Percentiles rank a stretch among this genome's conserved stretches.
These are phyloP conservation scores for Agriopis aurantiaria DNA, from an alignment of 2,888 invertebrate species.

Conservation along the genomic window DNA sequence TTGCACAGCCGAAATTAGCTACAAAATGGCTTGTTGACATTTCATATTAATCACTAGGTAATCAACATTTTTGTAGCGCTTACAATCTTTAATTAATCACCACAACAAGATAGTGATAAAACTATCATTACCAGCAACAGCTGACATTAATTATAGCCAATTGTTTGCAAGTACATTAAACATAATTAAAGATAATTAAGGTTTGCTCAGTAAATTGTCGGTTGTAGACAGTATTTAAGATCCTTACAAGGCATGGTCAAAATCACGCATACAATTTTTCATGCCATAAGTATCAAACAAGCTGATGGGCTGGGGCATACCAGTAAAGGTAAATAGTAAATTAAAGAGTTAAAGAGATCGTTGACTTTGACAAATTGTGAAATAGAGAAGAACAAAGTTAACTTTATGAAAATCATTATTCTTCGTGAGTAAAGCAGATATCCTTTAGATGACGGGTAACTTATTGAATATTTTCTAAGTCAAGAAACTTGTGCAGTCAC, in stretches of 20 bases:
- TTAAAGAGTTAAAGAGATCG: not conserved
- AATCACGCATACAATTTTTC: not conserved
- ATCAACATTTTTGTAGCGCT: constrained; percentile 18
- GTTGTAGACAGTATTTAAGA: constrained; percentile 7
- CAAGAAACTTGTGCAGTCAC: no score
- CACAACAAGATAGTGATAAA: constrained; percentile 32
- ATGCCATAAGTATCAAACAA: no score
- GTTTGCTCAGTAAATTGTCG: constrained; percentile 35
- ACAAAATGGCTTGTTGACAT: constrained; percentile 18
- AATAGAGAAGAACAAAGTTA: no score
- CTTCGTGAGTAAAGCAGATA: no score
- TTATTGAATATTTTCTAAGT: no score
- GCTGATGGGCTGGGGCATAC: no score
- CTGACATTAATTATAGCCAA: constrained; percentile 43
- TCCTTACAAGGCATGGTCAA: not conserved
- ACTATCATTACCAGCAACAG: constrained; percentile 33
- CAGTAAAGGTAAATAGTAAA: constrained; percentile 1
- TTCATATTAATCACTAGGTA: constrained; percentile 13
- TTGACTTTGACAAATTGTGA: no score
- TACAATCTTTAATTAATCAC: constrained; percentile 22
- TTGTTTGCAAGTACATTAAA: constrained; percentile 38
- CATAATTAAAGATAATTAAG: constrained; percentile 39
- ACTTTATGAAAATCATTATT: no score
- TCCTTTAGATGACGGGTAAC: no score
- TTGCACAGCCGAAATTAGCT: not conserved